phyloP scores from a whole-genome alignment of 2,113 vertebrate species.

The Elephantulus edwardii region DNA sequence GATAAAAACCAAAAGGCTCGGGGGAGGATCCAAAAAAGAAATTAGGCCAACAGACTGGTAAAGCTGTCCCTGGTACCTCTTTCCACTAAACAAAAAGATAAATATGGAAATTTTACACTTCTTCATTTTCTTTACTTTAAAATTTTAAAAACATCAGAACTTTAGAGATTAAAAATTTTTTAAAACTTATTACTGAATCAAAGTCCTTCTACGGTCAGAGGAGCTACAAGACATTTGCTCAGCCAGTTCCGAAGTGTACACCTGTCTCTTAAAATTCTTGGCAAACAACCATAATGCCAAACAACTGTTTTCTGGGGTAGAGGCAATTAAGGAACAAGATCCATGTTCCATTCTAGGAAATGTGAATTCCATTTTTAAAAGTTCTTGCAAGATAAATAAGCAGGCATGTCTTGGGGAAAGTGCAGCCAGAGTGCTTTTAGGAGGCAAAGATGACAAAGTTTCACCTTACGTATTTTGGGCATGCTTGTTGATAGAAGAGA shows the following conservation, averaged over 20 bases:
- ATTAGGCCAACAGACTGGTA: constrained; percentile 38
- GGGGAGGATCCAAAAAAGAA: constrained; percentile 41
- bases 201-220: constrained; percentile 5
- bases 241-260: not conserved
- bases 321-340: not conserved
- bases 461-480: no score
- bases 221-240: not conserved
- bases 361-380: not conserved
- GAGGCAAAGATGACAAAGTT: no score
- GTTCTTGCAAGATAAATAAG: no score
- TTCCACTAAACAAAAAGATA: constrained; percentile 48
- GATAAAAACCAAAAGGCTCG: constrained; percentile 9
- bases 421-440: no score
- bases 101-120: constrained; percentile 40
- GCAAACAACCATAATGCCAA: not conserved
- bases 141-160: no score
- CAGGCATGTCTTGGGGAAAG: no score
- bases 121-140: not conserved
- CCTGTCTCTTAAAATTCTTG: not conserved
- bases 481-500: no score
- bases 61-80: not conserved
- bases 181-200: not conserved
- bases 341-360: not conserved
- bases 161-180: constrained; percentile 45
- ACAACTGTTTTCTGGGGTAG: not conserved